Conservation (phyloP, 2,888 invertebrate genomes). For the Caenorhabditis auriculariae region DNA sequence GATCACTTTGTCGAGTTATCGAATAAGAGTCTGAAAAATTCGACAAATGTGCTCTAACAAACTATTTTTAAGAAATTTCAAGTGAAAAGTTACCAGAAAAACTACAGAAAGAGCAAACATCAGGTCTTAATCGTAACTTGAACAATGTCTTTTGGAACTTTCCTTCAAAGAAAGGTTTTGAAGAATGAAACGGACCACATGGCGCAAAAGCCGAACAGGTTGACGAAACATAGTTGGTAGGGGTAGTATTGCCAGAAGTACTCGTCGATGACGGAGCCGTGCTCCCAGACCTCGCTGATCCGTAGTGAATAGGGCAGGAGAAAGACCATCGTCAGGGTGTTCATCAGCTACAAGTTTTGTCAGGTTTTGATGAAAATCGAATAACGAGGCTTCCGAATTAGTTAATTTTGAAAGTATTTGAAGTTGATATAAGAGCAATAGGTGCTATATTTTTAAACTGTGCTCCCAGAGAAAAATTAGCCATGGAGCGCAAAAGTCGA, state of each 20-base stretch:
- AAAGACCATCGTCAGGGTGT: slow-evolving; percentile 51
- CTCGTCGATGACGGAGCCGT: slow-evolving; percentile 35
- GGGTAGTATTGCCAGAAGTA: slow-evolving; percentile 49
- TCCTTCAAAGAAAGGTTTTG: neutral
- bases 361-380: neutral
- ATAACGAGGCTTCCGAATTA: too few species aligned
- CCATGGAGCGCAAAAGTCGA: too few species aligned
- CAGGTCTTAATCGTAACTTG: too few species aligned
- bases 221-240: slow-evolving; percentile 51
- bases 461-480: too few species aligned
- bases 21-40: too few species aligned
- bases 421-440: neutral
- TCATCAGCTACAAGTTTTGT: slow-evolving; percentile 44
- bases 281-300: slow-evolving; percentile 44
- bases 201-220: slow-evolving; percentile 56
- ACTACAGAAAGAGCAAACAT: too few species aligned
- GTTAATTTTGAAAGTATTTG: slow-evolving; percentile 1
- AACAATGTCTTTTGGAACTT: neutral
- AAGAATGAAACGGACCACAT: slow-evolving; percentile 47
- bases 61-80: too few species aligned
- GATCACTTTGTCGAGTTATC: too few species aligned
- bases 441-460: too few species aligned
- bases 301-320: slow-evolving; percentile 55
- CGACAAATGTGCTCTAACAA: too few species aligned
- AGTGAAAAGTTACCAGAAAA: too few species aligned